Conservation (phyloP, 35 echinoderm and acorn worm genomes). For the Apostichopus californicus region DNA sequence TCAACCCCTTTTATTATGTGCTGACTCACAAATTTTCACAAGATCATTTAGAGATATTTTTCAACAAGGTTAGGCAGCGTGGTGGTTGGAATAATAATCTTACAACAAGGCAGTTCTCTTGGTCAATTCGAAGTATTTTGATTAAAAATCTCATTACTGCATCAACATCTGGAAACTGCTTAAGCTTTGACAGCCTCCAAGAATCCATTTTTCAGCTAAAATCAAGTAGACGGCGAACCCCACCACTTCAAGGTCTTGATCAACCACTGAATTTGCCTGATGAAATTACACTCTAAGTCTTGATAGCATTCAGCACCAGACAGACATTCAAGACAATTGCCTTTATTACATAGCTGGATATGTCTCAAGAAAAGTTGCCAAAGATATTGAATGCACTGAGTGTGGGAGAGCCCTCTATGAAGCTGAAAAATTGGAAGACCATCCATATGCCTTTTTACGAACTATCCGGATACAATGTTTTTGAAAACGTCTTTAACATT, state of each 20-base stretch:
- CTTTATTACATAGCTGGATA: slow-evolving; percentile 34
- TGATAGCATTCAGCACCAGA: not conserved
- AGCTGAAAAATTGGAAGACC: no score
- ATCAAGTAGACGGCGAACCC: not conserved
- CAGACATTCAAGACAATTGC: slow-evolving; percentile 25
- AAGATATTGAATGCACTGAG: slow-evolving; percentile 31
- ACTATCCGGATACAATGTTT: no score
- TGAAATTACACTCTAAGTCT: not conserved
- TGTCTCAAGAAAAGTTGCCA: slow-evolving; percentile 24
- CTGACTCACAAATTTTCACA: slow-evolving; percentile 31
- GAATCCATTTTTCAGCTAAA: not conserved
- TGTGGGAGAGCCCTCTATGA: not conserved
- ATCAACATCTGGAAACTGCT: not conserved
- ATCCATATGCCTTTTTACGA: no score
- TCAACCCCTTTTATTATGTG: not conserved
- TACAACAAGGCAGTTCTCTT: slow-evolving; percentile 35
- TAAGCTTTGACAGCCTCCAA: no score
- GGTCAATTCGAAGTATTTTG: slow-evolving; percentile 35
- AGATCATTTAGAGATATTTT: slow-evolving; percentile 37
- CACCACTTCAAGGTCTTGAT: no score
- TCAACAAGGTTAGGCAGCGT: slow-evolving; percentile 38
- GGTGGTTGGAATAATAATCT: slow-evolving; percentile 48
- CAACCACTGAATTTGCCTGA: not conserved
- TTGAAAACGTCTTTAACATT: no score
- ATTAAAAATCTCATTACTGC: slow-evolving; percentile 13